phyloP scores from a whole-genome alignment of 2,797 vertebrate genomes.

The Pogoniulus pusillus region DNA sequence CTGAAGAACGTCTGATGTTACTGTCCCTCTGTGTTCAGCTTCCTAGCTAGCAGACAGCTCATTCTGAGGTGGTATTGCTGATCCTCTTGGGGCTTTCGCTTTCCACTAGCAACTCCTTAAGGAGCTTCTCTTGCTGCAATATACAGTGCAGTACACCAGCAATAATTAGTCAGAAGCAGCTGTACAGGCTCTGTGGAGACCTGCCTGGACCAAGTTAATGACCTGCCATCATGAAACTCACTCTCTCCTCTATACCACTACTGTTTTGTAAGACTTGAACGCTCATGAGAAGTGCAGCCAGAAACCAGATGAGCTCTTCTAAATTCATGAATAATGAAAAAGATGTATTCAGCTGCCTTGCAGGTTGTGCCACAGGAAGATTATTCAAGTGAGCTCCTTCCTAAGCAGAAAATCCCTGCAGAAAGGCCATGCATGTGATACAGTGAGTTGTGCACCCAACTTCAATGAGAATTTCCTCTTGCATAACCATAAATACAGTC shows the following conservation, averaged over 20 bases:
- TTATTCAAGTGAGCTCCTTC: not conserved
- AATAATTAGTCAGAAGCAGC: not conserved
- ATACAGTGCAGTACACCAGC: fast-evolving
- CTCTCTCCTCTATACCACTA: not conserved
- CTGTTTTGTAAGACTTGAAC: not conserved
- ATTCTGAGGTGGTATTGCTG: not conserved
- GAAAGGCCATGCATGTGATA: constrained; percentile 40
- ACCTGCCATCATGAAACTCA: not conserved
- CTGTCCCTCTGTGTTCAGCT: not conserved
- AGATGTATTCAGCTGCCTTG: not conserved
- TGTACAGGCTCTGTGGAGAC: not conserved
- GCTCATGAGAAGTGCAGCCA: not conserved
- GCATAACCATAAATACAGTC: constrained; percentile 27
- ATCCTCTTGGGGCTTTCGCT: fast-evolving
- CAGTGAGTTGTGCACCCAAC: not conserved
- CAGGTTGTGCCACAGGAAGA: constrained; percentile 15
- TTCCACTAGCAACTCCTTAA: fast-evolving
- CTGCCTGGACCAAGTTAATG: not conserved
- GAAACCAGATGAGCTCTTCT: not conserved
- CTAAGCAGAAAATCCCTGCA: constrained; percentile 49
- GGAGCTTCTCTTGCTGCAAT: not conserved
- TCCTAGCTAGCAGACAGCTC: not conserved
- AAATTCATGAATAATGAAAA: not conserved
- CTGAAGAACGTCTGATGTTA: not conserved
- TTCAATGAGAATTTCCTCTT: constrained; percentile 33